Base-by-base conservation (phyloP, 2,888 invertebrate species). In the Synergus laeviventris region DNA sequence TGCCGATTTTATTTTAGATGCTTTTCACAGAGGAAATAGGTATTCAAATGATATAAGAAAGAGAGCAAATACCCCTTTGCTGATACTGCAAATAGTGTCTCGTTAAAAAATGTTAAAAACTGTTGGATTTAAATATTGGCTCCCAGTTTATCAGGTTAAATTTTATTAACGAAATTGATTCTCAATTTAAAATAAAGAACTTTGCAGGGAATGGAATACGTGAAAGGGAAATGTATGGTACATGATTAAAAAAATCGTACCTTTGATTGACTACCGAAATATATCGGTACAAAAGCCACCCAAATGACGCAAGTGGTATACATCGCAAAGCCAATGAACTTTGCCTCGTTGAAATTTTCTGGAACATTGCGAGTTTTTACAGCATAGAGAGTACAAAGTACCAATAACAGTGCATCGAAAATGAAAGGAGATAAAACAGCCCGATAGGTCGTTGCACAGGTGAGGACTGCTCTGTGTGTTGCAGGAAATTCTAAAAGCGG, bases 291-390 rank as follows among this genome's bases (percentile, higher is more conserved):
- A 90, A 96, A 96, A 16, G 96, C 96, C 54, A 95, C 92, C 96
- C 96, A 96, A 79, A 95, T 94, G 62, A 95, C 94, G 89, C 95
- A 94, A 0, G 95, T 95, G 0, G 95, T 95, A 91, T 95, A 96
- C 94, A 96, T 96, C 36, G 96, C 95, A 87, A 96, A 96, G 1
- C 96, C 95, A 81, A 95, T 95, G 87, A 94, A 94, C 85, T 94
- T 93, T 0, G 94, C 93, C 88, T 95, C 96, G 92, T 96, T 96
- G 90, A 96, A 96, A 90, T 96, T 96, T 89, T 95, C 96, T 0
- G 96, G 96, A 24, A 96, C 93, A 86, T 96, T 95, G 59, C 96
- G 91, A 0, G 95, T 95, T 88, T 95, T 95, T 66, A 95, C 91
- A n/a, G 96, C 96, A 88, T 96, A 95, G 49, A 95, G 91, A 3